Evolutionary conservation across 2,113 vertebrate genomes (phyloP), one percentile per base, ranked within the genome.

Genomic region (Vulpes lagopus): DNA sequence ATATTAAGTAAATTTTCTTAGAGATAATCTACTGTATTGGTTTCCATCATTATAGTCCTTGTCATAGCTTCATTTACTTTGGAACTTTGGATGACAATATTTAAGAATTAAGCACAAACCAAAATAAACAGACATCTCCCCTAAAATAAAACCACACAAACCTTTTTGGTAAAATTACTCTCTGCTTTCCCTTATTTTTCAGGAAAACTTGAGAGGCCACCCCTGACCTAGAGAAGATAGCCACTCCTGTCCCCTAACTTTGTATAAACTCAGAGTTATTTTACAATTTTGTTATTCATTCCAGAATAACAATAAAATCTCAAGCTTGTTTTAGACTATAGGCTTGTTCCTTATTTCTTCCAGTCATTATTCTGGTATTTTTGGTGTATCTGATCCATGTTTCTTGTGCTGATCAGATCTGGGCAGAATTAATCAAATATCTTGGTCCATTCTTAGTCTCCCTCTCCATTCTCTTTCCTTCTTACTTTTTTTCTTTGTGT

Each of bases 201-300:
- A 8, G 7, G 43, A 0, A 84, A 87, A 59, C 2, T 57, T 62
- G 20, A 51, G 19, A 81, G 4, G 19, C 27, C 38, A 32, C 8
- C 49, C 5, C 32, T 38, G 7, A 76, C 2, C 2, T 71, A 19
- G 35, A 88, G 9, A 49, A 89, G 12, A 95, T 1, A 25, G 20
- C 0, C 12, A 35, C 9, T 69, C 3, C 5, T 79, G 1, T 17
- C 35, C 8, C 14, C 53, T 83, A 62, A 0, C 10, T 9, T 32
- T 74, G 20, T 10, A 57, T 57, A 64, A 74, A 8, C 16, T 86
- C 30, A 93, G 2, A 67, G 8, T 91, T 73, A 62, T 38, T 64
- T 69, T 30, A 53, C 0, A 74, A 2, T 82, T 32, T 85, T 71
- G 2, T n/a, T 49, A 73, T 81, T 64, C 3, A n/a, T 19, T 73